These are phyloP conservation scores for Caerostris extrusa DNA, from an alignment of 1,140 invertebrate genomes.

Conservation along the genomic window DNA sequence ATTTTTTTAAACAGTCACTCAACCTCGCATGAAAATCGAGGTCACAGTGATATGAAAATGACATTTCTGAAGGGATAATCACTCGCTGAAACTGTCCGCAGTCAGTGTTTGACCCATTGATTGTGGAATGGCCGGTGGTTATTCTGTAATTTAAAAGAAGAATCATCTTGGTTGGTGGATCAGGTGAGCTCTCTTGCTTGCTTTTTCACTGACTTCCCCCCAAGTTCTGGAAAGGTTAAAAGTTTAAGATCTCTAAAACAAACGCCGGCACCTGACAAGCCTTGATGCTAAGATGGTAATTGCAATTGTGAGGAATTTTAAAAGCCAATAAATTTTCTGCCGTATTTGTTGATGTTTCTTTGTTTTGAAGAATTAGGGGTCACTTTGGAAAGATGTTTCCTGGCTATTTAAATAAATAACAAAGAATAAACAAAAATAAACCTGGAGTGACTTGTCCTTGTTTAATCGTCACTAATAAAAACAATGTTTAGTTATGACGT, in stretches of 20 bases:
- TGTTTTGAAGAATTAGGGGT: neutral
- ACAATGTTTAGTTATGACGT: too few relatives aligned
- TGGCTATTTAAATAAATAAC: neutral
- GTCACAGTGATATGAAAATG: neutral
- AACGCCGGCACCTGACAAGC: neutral
- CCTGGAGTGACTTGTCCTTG: neutral
- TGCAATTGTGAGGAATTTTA: neutral
- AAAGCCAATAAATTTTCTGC: neutral
- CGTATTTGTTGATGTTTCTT: neutral
- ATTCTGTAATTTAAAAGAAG: neutral
- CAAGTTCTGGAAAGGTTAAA: neutral
- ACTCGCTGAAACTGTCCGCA: neutral
- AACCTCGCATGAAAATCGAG: neutral
- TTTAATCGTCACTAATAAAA: too few relatives aligned
- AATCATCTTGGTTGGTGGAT: neutral
- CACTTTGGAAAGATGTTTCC: neutral
- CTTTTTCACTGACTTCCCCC: neutral
- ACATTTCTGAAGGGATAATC: slow-evolving; percentile 23
- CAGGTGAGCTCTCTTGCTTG: neutral
- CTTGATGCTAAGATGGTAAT: neutral
- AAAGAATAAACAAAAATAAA: neutral
- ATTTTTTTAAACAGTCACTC: neutral
- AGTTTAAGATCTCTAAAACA: neutral
- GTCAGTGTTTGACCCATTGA: slow-evolving; percentile 18
- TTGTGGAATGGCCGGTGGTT: neutral